Evolutionary conservation across 2,888 invertebrate genomes (phyloP).

Genomic region (Cephus sareptanus): DNA sequence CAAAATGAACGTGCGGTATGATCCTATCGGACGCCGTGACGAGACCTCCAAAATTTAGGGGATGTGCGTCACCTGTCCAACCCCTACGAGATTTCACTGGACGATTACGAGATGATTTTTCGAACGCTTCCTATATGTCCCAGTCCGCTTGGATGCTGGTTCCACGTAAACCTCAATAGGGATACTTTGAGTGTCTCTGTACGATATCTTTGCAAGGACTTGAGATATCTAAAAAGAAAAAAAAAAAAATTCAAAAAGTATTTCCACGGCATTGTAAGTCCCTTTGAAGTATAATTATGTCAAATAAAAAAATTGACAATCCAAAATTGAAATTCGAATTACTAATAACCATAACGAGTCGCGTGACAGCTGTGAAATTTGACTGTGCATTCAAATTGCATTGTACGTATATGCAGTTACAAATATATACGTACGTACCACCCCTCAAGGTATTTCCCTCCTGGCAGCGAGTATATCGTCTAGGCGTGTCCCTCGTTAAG

Average conservation of each 20-base stretch:
- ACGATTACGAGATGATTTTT: not conserved
- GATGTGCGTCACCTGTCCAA: not conserved
- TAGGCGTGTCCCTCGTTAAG: slow-evolving; percentile 38
- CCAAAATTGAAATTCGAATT: not conserved
- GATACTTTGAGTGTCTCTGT: not conserved
- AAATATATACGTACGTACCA: not conserved
- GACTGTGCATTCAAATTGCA: not conserved
- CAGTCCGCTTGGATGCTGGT: not conserved
- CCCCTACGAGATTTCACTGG: not conserved
- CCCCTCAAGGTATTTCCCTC: not conserved
- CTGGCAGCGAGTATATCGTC: not conserved
- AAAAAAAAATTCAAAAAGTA: no score
- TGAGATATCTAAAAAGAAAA: not conserved
- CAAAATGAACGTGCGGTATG: not conserved
- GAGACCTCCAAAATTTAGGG: not conserved
- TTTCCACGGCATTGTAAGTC: no score
- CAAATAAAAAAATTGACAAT: no score
- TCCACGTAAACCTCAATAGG: not conserved
- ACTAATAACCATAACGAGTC: not conserved
- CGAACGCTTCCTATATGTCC: not conserved
- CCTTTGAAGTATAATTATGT: no score
- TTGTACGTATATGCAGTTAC: not conserved
- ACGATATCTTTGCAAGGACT: not conserved
- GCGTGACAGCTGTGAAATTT: not conserved
- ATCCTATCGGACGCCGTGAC: not conserved